Evolutionary conservation across 2,888 invertebrate genomes (phyloP).

Genomic region (Sphinx pinastri): DNA sequence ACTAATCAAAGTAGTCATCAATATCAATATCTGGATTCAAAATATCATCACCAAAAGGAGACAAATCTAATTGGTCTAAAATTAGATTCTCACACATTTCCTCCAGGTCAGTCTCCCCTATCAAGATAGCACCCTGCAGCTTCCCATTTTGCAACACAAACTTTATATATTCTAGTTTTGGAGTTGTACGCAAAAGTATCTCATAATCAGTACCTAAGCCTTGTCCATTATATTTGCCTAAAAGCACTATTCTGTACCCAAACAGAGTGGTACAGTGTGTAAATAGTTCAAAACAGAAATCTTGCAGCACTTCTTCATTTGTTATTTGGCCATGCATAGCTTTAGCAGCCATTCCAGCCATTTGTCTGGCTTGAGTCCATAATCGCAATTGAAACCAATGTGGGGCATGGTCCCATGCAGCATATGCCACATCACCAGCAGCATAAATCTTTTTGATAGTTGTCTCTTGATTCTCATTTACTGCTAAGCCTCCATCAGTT

Average conservation of each 20-base stretch:
- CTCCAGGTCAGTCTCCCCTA: slow-evolving; percentile 98
- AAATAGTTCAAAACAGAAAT: slow-evolving; percentile 99
- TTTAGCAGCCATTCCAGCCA: slow-evolving; percentile 97
- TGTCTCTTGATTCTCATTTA: slow-evolving; percentile 94
- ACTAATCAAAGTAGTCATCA: slow-evolving; percentile 99
- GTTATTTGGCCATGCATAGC: slow-evolving; percentile 89
- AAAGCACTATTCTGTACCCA: slow-evolving; percentile 94
- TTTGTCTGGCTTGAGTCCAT: slow-evolving; percentile 99
- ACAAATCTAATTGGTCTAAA: slow-evolving; percentile 95
- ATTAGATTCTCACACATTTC: slow-evolving; percentile 99
- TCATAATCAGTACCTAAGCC: slow-evolving; percentile 92
- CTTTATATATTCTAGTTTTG: slow-evolving; percentile 92
- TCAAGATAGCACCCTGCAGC: slow-evolving; percentile 96
- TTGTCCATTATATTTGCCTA: slow-evolving; percentile 97
- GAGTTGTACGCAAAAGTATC: slow-evolving; percentile 92
- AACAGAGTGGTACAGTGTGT: slow-evolving; percentile 98
- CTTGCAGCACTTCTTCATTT: slow-evolving; percentile 88
- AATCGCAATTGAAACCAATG: slow-evolving; percentile 98
- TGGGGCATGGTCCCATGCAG: slow-evolving; percentile 89
- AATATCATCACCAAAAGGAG: slow-evolving; percentile 94
- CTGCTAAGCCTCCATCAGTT: slow-evolving; percentile 92
- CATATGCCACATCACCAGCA: slow-evolving; percentile 96
- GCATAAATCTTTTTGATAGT: slow-evolving; percentile 92
- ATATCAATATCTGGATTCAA: slow-evolving; percentile 98
- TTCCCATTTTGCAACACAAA: slow-evolving; percentile 92